A percentile compares a stretch with the other conserved stretches of the same genome.
Conservation (phyloP, 2,888 invertebrate genomes). For the Petrolisthes cinctipes region DNA sequence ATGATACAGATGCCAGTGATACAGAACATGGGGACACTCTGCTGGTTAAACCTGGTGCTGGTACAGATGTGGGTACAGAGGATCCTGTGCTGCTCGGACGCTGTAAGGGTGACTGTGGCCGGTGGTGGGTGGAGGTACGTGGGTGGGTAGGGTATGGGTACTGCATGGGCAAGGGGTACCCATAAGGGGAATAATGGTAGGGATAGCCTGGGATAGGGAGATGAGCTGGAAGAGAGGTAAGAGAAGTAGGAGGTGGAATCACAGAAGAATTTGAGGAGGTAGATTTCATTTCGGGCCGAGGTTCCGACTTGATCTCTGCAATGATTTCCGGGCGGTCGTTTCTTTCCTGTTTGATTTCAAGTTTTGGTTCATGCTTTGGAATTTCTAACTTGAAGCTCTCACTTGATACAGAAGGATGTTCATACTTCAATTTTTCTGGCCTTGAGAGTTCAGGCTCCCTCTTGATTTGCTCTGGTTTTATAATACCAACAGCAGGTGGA, state of each 20-base stretch:
- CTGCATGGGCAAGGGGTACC: slow-evolving; percentile 46
- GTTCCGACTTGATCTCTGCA: slow-evolving; percentile 61
- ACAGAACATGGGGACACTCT: slow-evolving; percentile 40
- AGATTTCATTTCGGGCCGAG: slow-evolving; percentile 40
- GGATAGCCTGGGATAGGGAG: slow-evolving; percentile 46
- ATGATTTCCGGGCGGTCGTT: slow-evolving; percentile 64
- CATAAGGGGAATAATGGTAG: slow-evolving; percentile 50
- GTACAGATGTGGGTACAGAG: slow-evolving; percentile 28
- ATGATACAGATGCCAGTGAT: slow-evolving; percentile 20
- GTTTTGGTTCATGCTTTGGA: slow-evolving; percentile 43
- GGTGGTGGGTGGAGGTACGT: slow-evolving; percentile 39
- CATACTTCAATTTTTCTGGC: slow-evolving; percentile 50
- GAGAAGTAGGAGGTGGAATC: slow-evolving; percentile 25
- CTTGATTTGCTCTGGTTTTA: slow-evolving; percentile 52
- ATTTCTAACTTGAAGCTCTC: slow-evolving; percentile 37
- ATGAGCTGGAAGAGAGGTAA: slow-evolving; percentile 34
- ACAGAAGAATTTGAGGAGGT: slow-evolving; percentile 10
- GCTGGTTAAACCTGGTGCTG: slow-evolving; percentile 30
- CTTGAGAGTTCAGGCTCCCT: slow-evolving; percentile 43
- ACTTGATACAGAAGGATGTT: slow-evolving; percentile 16
- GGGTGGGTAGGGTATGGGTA: slow-evolving; percentile 40
- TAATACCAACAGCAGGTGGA: slow-evolving; percentile 14
- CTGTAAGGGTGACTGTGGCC: slow-evolving; percentile 48
- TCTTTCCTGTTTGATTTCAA: slow-evolving; percentile 47
- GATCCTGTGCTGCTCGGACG: slow-evolving; percentile 47